phyloP scores from a whole-genome alignment of 2,113 vertebrate genomes.

The Stigmatopora argus region DNA sequence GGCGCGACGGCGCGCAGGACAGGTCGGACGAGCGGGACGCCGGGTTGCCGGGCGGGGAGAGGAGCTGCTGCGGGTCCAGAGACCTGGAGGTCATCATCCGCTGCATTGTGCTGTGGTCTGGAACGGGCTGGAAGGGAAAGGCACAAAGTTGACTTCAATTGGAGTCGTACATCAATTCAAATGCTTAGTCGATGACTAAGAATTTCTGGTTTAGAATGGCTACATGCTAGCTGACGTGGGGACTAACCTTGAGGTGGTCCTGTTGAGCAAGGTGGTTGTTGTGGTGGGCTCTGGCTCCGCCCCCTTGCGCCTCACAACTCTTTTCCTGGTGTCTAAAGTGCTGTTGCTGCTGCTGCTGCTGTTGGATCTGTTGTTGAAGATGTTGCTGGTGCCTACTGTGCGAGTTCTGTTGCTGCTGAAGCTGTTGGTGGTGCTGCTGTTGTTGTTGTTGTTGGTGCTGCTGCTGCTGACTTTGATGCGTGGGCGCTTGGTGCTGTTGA shows the following conservation, averaged over 20 bases:
- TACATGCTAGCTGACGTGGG: no score
- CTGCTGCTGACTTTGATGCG: constrained; percentile 77
- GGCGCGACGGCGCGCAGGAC: constrained; percentile 82
- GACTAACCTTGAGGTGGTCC: constrained; percentile 70
- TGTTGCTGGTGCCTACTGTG: constrained; percentile 73
- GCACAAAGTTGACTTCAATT: constrained; percentile 1
- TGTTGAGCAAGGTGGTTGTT: constrained; percentile 77
- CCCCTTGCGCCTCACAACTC: constrained; percentile 82
- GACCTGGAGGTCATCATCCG: constrained; percentile 85
- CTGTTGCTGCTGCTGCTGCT: constrained; percentile 75
- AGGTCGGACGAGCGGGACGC: constrained; percentile 85
- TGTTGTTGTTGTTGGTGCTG: constrained; percentile 82
- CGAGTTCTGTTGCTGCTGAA: constrained; percentile 59
- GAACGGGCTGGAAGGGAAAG: constrained; percentile 50
- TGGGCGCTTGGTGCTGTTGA: constrained; percentile 69
- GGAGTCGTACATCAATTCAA: neutral
- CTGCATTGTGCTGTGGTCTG: constrained; percentile 82
- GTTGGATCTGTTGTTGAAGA: constrained; percentile 73
- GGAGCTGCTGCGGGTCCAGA: constrained; percentile 91
- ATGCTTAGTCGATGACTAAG: neutral
- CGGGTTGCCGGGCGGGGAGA: constrained; percentile 80
- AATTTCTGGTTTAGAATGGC: no score
- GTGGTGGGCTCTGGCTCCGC: constrained; percentile 75
- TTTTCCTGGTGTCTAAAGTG: constrained; percentile 92
- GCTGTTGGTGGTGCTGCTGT: constrained; percentile 49